Evolutionary conservation across 1,140 invertebrate species (phyloP).

Genomic region (Reticulitermes speratus): DNA sequence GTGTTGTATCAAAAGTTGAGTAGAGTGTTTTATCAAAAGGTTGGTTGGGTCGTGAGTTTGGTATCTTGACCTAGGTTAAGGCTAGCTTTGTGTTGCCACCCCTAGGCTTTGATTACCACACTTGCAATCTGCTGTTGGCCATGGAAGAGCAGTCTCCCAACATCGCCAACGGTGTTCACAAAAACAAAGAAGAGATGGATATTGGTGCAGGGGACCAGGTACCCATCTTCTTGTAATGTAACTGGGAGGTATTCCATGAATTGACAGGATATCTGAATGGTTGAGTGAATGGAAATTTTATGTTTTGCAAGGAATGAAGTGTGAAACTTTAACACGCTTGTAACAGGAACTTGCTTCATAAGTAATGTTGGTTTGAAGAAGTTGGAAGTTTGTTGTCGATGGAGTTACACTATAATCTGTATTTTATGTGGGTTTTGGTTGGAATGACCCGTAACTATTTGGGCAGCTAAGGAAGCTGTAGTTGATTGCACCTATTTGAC

Average conservation of each 20-base stretch:
- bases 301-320: background rate
- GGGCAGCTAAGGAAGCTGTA: too few species aligned
- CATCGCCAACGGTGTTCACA: slow-evolving; percentile 95
- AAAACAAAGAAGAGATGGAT: slow-evolving; percentile 85
- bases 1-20: background rate
- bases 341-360: background rate
- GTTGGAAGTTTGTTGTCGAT: too few species aligned
- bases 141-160: slow-evolving; percentile 97
- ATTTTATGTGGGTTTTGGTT: too few species aligned
- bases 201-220: slow-evolving; percentile 99
- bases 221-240: slow-evolving; percentile 42
- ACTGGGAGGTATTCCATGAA: slow-evolving; percentile 19
- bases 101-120: slow-evolving; percentile 97
- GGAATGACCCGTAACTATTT: too few species aligned
- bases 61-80: slow-evolving; percentile 21
- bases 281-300: background rate
- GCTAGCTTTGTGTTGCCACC: background rate
- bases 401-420: too few species aligned
- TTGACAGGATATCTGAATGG: background rate
- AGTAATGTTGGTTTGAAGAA: too few species aligned
- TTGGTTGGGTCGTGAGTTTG: slow-evolving; percentile 9
- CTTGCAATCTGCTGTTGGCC: slow-evolving; percentile 96
- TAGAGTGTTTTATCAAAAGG: too few species aligned
- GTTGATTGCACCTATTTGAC: too few species aligned
- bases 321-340: background rate